Evolutionary conservation across 2,797 vertebrate genomes (phyloP), one percentile per base, ranked within the genome.

Genomic region (Cuniculus paca): DNA sequence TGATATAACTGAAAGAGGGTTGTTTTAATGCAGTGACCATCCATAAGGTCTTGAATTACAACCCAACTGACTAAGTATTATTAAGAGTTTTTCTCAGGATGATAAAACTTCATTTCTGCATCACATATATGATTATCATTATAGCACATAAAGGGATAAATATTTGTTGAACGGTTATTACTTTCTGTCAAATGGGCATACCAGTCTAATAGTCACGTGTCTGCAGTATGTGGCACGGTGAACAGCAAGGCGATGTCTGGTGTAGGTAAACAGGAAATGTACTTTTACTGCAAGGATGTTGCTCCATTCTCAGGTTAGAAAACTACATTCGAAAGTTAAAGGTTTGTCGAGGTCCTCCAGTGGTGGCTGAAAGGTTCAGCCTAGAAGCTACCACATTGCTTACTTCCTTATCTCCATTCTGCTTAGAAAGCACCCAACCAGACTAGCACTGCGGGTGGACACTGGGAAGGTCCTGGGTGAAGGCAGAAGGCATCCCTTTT

Each of bases 211-310:
- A 14, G 16, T 0, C 17, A 9, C 28, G 12, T 6, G 11, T 2
- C 5, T 22, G 50, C 3, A 4, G 24, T 0, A 5, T 3, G 13
- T 2, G 36, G 8, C 9, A 0, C 0, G 0, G 42, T 14, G 2
- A 24, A 31, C 1, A 1, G 65, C 39, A 78, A 1, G 34, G 10
- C 50, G 42, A 2, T 26, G n/a, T 24, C 8, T 13, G 5, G 17
- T 11, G 17, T 48, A 6, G 31, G 77, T 2, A 31, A 28, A 75
- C 1, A 13, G 13, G 13, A 31, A 3, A 9, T 6, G 39, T 17
- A 0, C 56, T 50, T 5, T 5, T 54, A 3, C 3, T 24, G 74
- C 6, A 12, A 19, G 39, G 26, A 31, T 17, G 9, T 5, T 1
- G 6, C 34, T 77, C 10, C 0, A 2, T 14, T 36, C 39, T 94